phyloP scores from a whole-genome alignment of 2,888 invertebrate genomes.

The Labia minor region DNA sequence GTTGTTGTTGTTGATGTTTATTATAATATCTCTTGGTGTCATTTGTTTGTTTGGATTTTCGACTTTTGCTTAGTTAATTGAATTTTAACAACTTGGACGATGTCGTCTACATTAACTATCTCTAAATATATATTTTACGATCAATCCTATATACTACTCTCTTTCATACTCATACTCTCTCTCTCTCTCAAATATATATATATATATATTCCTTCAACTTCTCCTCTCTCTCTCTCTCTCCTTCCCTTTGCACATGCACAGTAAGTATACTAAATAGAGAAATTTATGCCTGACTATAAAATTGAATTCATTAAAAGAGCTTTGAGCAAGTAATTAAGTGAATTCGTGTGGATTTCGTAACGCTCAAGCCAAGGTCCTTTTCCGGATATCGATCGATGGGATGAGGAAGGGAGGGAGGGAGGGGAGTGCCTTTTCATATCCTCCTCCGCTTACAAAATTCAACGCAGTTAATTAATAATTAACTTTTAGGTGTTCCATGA shows the following conservation, averaged over 20 bases:
- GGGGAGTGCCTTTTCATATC: neutral
- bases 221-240: neutral
- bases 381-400: neutral
- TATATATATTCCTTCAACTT: neutral
- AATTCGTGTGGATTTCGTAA: conserved; percentile 7
- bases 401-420: too few relatives aligned
- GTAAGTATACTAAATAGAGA: neutral
- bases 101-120: neutral
- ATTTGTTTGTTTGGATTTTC: neutral
- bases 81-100: neutral
- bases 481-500: neutral
- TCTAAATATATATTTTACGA: conserved; percentile 5
- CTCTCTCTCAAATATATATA: too few relatives aligned
- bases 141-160: neutral
- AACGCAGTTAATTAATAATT: neutral
- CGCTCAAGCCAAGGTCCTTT: neutral
- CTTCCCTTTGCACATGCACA: neutral
- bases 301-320: conserved; percentile 4
- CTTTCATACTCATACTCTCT: neutral
- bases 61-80: neutral
- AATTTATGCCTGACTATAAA: conserved; percentile 8
- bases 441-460: neutral
- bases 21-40: too few relatives aligned
- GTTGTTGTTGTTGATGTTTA: too few relatives aligned
- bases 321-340: conserved; percentile 13